Conservation (phyloP, 2,797 vertebrate species). For the Syndactyla subalaris region DNA sequence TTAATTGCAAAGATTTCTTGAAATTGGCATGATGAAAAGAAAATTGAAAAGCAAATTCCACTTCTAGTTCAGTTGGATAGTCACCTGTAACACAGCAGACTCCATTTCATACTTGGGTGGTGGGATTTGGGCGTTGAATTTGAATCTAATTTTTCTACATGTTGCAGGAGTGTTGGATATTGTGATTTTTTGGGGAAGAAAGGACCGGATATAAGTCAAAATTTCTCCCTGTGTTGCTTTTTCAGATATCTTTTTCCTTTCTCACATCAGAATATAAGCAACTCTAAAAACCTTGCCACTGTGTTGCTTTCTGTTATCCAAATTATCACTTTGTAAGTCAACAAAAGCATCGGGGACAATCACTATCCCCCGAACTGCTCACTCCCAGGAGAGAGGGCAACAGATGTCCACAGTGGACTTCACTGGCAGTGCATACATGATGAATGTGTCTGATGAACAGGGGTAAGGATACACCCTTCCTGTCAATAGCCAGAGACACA, state of each 20-base stretch:
- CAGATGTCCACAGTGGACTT: not conserved
- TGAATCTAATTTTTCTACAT: not conserved
- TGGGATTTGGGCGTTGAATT: not conserved
- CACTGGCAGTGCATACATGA: not conserved
- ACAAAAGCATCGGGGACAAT: not conserved
- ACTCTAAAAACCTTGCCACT: not conserved
- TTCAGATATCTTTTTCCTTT: not conserved
- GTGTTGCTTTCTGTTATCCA: not conserved
- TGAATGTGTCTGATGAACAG: not conserved
- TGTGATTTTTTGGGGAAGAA: not conserved
- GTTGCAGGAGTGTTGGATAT: not conserved
- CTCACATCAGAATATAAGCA: not conserved
- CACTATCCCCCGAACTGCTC: not conserved
- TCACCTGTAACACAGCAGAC: not conserved
- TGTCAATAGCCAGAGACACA: not conserved
- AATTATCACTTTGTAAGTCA: not conserved
- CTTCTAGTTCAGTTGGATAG: not conserved
- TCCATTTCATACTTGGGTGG: not conserved
- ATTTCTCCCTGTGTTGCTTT: not conserved
- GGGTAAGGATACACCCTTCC: not conserved
- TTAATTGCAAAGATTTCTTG: constrained; percentile 6
- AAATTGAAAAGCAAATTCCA: not conserved
- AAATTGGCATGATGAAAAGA: not conserved
- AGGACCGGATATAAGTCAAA: not conserved
- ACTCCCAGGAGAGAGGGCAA: not conserved